These are phyloP conservation scores for Sander lucioperca DNA, from an alignment of 2,113 vertebrate genomes.

Conservation along the genomic window DNA sequence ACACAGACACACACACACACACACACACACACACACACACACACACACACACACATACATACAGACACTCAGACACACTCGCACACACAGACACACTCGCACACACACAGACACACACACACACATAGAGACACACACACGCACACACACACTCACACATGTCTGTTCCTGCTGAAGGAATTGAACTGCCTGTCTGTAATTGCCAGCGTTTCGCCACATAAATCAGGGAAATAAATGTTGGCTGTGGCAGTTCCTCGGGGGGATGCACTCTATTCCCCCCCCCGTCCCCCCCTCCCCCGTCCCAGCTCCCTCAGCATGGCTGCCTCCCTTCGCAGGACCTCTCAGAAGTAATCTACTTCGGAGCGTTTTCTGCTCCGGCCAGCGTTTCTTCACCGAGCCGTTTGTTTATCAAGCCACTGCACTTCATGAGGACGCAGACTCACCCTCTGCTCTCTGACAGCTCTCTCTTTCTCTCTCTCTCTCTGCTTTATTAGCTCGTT, in stretches of 20 bases:
- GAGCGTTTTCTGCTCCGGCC: slow-evolving; percentile 60
- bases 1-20: too few relatives aligned
- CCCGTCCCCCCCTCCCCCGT: neutral
- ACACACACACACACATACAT: too few relatives aligned
- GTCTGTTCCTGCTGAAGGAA: slow-evolving; percentile 46
- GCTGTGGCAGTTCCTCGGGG: slow-evolving; percentile 67
- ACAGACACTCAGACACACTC: too few relatives aligned
- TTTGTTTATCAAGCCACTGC: slow-evolving; percentile 59
- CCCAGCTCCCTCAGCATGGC: slow-evolving; percentile 26
- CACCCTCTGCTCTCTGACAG: neutral
- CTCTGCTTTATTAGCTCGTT: neutral
- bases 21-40: too few relatives aligned
- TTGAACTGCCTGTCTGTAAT: slow-evolving; percentile 79
- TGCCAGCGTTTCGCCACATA: slow-evolving; percentile 77
- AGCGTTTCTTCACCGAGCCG: slow-evolving; percentile 11
- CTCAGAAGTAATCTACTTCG: slow-evolving; percentile 76
- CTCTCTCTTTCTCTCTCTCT: neutral
- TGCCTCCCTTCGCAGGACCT: slow-evolving; percentile 70
- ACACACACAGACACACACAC: neutral
- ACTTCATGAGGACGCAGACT: too few relatives aligned
- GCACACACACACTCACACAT: neutral
- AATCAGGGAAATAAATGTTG: slow-evolving; percentile 84
- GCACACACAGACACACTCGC: too few relatives aligned
- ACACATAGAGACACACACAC: neutral
- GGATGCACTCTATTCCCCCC: slow-evolving; percentile 54